These are phyloP conservation scores for Platycheirus albimanus DNA, from an alignment of 2,888 invertebrate genomes.

Conservation along the genomic window DNA sequence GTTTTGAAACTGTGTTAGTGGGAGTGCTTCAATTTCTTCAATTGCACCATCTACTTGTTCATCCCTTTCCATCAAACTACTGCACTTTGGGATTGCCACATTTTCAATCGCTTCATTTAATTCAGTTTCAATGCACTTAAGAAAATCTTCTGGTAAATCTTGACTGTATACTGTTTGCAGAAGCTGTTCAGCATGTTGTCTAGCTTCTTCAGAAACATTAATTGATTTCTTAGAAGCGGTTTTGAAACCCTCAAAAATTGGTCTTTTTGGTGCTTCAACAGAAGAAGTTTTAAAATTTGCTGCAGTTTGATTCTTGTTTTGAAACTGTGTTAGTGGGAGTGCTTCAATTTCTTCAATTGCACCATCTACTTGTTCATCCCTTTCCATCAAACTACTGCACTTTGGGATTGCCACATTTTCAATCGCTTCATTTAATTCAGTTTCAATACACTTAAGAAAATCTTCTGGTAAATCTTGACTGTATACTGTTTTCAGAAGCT, in stretches of 20 bases:
- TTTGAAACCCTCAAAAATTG: constrained; percentile 64
- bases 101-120: not conserved
- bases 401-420: too few species aligned
- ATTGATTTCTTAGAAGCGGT: constrained; percentile 75
- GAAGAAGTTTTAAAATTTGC: not conserved
- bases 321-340: not conserved
- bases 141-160: constrained; percentile 34
- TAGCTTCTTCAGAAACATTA: constrained; percentile 72
- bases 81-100: too few species aligned
- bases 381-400: too few species aligned
- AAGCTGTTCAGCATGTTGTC: constrained; percentile 53
- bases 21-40: not conserved
- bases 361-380: too few species aligned
- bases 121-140: constrained; percentile 45
- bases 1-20: not conserved
- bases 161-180: constrained; percentile 1
- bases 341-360: constrained; percentile 34
- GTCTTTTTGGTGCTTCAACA: not conserved
- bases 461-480: constrained; percentile 36
- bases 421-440: constrained; percentile 5
- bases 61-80: not conserved
- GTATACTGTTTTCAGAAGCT: constrained; percentile 3
- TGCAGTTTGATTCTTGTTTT: too few species aligned
- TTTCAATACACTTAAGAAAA: constrained; percentile 45
- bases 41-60: constrained; percentile 18